Conservation (phyloP, 2,797 vertebrate species). For the Pipistrellus kuhlii region DNA sequence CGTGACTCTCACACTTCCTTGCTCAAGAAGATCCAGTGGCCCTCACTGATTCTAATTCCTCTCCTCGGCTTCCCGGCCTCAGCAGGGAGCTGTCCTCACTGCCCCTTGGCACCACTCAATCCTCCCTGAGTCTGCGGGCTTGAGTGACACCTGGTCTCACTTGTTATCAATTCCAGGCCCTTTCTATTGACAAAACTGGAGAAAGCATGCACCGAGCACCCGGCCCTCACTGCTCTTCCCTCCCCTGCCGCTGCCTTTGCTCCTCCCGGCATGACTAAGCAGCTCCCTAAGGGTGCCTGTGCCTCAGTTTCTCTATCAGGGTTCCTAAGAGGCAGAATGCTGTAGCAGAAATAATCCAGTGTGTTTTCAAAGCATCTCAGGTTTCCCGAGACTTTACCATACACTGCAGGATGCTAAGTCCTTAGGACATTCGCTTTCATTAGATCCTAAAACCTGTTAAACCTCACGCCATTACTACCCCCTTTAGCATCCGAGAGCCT, state of each 20-base stretch:
- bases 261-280: not conserved
- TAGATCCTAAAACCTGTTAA: not conserved
- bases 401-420: not conserved
- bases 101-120: fast-evolving
- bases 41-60: not conserved
- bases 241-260: not conserved
- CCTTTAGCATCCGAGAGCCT: not conserved
- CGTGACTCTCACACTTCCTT: not conserved
- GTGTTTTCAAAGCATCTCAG: not conserved
- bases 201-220: not conserved
- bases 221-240: not conserved
- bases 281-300: not conserved
- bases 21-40: not conserved
- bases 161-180: too few relatives aligned
- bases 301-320: not conserved
- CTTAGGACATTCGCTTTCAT: not conserved
- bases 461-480: not conserved
- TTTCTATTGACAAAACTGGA: not conserved
- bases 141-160: not conserved
- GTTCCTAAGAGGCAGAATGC: not conserved
- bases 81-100: fast-evolving
- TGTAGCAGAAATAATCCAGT: not conserved
- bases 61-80: not conserved
- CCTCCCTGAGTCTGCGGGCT: not conserved
- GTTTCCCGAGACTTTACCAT: not conserved